These are phyloP conservation scores for Muscina levida DNA, from an alignment of 2,888 invertebrate species.

Conservation along the genomic window DNA sequence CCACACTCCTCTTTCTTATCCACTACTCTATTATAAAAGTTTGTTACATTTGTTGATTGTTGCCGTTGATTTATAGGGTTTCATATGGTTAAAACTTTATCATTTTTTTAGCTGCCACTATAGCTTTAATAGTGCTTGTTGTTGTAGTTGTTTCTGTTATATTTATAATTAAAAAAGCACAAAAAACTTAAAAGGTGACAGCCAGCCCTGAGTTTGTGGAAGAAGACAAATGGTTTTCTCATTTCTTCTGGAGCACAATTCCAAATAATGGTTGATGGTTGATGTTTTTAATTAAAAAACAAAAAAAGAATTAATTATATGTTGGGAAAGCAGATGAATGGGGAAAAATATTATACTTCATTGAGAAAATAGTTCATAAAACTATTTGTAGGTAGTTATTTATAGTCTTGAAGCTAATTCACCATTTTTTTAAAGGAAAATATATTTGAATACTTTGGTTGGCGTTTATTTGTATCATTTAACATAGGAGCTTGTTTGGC, in stretches of 20 bases:
- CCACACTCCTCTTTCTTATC: not conserved
- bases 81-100: constrained; percentile 28
- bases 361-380: too few species aligned
- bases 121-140: not conserved
- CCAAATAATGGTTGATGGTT: not conserved
- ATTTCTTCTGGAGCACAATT: not conserved
- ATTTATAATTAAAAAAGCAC: constrained; percentile 40
- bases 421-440: too few species aligned
- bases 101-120: not conserved
- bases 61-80: constrained; percentile 44
- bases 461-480: too few species aligned
- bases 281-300: too few species aligned
- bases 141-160: constrained; percentile 9
- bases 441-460: too few species aligned
- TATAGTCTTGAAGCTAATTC: too few species aligned
- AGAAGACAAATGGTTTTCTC: constrained; percentile 18
- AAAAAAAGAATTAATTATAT: too few species aligned
- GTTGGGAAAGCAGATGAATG: too few species aligned
- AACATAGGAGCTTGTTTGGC: too few species aligned
- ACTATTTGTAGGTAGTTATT: too few species aligned
- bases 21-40: constrained; percentile 16
- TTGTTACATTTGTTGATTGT: constrained; percentile 13
- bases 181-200: constrained; percentile 42
- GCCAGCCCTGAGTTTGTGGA: not conserved
- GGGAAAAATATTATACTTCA: too few species aligned